phyloP scores from a whole-genome alignment of 2,888 invertebrate genomes.

The Sinopyrophorus schimmeli region DNA sequence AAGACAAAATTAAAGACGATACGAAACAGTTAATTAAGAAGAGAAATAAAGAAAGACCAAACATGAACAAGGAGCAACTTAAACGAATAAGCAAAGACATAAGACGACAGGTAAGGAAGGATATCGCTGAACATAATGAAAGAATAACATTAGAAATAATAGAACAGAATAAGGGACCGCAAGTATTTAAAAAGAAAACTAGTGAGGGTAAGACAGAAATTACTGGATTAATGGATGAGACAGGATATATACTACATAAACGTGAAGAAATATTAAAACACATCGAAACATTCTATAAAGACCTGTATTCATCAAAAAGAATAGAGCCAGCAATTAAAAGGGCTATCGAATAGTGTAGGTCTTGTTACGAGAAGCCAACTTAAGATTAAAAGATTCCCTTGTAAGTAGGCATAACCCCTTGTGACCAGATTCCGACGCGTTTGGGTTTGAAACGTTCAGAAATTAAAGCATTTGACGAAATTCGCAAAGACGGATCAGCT shows the following conservation, averaged over 20 bases:
- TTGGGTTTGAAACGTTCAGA: too few species aligned
- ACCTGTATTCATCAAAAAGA: not conserved
- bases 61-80: not conserved
- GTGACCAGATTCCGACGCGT: too few species aligned
- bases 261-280: conserved; percentile 1
- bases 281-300: not conserved
- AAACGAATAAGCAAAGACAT: conserved; percentile 1
- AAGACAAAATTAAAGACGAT: not conserved
- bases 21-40: not conserved
- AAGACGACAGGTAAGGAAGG: not conserved
- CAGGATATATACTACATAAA: not conserved
- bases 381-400: too few species aligned
- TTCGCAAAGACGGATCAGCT: too few species aligned
- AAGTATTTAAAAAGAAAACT: not conserved
- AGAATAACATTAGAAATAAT: not conserved
- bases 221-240: not conserved
- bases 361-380: too few species aligned
- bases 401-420: too few species aligned
- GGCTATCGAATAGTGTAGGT: too few species aligned
- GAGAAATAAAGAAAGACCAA: too few species aligned
- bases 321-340: not conserved
- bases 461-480: too few species aligned
- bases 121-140: not conserved
- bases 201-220: not conserved
- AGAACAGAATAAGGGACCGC: not conserved